Evolutionary conservation across 2,888 invertebrate genomes (phyloP).

Genomic region (Eupeodes luniger): DNA sequence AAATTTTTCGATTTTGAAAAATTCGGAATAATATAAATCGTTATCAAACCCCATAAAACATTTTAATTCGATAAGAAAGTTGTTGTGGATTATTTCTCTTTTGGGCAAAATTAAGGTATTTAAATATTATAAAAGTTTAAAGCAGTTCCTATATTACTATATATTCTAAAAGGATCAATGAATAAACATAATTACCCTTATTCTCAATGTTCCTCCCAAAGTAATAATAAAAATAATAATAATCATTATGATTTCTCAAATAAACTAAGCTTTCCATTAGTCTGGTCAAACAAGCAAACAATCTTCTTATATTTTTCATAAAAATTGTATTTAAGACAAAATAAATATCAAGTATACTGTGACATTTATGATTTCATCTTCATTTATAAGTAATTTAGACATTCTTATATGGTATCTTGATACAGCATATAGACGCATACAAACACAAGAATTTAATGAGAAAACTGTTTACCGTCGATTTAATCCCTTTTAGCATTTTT

Average conservation of each 20-base stretch:
- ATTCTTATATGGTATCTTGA: conserved; percentile 44
- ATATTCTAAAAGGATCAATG: not conserved
- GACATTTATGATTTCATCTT: conserved; percentile 32
- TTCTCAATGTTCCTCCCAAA: not conserved
- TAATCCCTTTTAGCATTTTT: conserved; percentile 56
- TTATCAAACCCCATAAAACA: too few relatives aligned
- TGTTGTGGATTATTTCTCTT: too few relatives aligned
- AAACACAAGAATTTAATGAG: conserved; percentile 26
- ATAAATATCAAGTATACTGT: conserved; percentile 2
- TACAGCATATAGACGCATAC: conserved; percentile 8
- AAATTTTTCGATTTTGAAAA: too few relatives aligned
- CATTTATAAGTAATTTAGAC: conserved; percentile 47
- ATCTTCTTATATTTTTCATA: not conserved
- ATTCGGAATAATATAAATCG: too few relatives aligned
- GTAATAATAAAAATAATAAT: not conserved
- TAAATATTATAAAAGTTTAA: too few relatives aligned
- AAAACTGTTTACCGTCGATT: conserved; percentile 45
- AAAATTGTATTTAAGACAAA: not conserved
- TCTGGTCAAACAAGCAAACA: not conserved
- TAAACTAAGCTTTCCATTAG: not conserved
- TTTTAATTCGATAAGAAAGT: too few relatives aligned
- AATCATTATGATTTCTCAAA: not conserved
- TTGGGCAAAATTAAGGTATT: too few relatives aligned
- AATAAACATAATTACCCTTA: not conserved
- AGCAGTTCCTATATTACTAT: not conserved